Base-by-base conservation (phyloP, 2,888 invertebrate species). In the Flabesymbios commensalis region DNA sequence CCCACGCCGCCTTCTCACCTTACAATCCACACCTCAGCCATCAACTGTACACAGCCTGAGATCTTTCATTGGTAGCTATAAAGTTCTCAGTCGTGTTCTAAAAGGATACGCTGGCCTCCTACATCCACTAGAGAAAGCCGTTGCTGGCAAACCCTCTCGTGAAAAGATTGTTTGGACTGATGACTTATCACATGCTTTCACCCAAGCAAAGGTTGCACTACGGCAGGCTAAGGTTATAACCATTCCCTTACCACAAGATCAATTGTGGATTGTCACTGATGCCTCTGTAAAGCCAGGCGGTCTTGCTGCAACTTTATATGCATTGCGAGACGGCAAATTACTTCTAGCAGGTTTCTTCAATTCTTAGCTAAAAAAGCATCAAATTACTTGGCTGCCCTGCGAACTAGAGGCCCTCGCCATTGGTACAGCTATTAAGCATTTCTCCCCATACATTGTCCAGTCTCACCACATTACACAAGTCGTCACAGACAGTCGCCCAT, bases 161-260 rank as follows among this genome's bases (percentile, higher is more conserved):
- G 66, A 66, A 22, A 64, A 57, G 43, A 45, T 66, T 1, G 31
- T n/a, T 1, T 66, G 64, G 64, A 33, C 54, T 26, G 64, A 66
- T 31, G 29, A 33, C 19, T 28, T 48, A 17, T 17, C 33, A 5
- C 14, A 52, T 10, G 48, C 45, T 22, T 65, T 65, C 47, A 45
- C 10, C 3, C 14, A 17, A 2, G 64, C 64, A 17, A 57, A 58
- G 26, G 19, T 17, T 22, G 39, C 29, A 19, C 53, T 64, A 24
- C 26, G 39, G 5, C 22, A 51, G 14, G 14, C 56, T 26, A 48
- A 42, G n/a, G 47, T 42, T 24, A 61, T 66, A 28, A 39, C 53
- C 5, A 49, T 70, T 10, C 59, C 47, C 32, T 19, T 22, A 3
- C 49, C 61, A 22, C 28, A 33, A 26, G 67, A 70, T 48, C 52